These are phyloP conservation scores for Muscina levida DNA, from an alignment of 2,888 invertebrate genomes.

Conservation along the genomic window DNA sequence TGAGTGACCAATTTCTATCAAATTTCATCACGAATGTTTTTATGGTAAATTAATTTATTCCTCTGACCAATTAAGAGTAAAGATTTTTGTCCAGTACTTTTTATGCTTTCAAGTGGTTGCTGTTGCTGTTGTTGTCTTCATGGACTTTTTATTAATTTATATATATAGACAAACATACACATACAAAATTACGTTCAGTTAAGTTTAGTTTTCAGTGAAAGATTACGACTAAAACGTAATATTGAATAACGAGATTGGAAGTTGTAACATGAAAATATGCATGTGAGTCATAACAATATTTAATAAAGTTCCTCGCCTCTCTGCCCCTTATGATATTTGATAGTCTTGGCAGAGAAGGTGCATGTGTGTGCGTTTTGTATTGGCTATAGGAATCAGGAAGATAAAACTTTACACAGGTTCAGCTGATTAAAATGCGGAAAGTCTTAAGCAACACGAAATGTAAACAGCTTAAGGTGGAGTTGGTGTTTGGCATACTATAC, in stretches of 20 bases:
- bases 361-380: not conserved
- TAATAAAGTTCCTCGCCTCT: too few species aligned
- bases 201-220: constrained; percentile 22
- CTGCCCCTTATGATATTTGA: not conserved
- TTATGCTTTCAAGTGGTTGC: not conserved
- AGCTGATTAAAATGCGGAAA: too few species aligned
- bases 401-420: not conserved
- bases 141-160: constrained; percentile 20
- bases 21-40: constrained; percentile 68
- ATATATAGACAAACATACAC: not conserved
- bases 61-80: constrained; percentile 65
- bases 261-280: constrained; percentile 26
- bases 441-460: too few species aligned
- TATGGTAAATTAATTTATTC: constrained; percentile 67
- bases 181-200: too few species aligned
- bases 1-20: constrained; percentile 69
- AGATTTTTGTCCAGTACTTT: constrained; percentile 45
- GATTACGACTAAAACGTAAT: constrained; percentile 15
- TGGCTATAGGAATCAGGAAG: not conserved
- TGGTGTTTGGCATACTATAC: too few species aligned
- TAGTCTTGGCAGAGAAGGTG: not conserved
- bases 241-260: not conserved
- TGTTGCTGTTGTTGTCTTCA: constrained; percentile 4
- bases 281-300: constrained; percentile 30
- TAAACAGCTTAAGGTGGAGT: too few species aligned